Evolutionary conservation across 2,797 vertebrate species (phyloP).

Genomic region (Amphiprion clarkii): DNA sequence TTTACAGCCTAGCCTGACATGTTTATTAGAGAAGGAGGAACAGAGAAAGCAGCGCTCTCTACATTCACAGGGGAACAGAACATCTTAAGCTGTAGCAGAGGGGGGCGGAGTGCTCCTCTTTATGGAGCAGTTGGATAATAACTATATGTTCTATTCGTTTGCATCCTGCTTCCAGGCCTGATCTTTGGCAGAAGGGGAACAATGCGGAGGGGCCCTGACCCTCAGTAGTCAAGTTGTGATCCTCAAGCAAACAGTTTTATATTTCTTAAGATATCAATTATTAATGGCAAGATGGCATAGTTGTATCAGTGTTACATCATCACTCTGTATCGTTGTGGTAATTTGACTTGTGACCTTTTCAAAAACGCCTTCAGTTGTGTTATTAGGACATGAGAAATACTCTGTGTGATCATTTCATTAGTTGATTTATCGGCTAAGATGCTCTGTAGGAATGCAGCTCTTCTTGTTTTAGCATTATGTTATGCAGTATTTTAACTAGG

Average conservation of each 20-base stretch:
- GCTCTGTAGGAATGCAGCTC: background rate
- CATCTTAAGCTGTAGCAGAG: background rate
- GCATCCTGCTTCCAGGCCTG: conserved; percentile 6
- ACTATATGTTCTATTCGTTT: conserved; percentile 7
- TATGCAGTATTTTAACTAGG: background rate
- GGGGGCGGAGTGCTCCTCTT: background rate
- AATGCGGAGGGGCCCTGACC: background rate
- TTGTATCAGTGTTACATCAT: no score
- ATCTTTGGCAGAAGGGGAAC: conserved; percentile 9
- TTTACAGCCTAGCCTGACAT: background rate
- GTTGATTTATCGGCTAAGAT: background rate
- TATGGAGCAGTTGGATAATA: conserved; percentile 2
- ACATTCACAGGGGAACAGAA: background rate
- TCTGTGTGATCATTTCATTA: background rate
- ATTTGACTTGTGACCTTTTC: no score
- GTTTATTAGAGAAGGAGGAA: background rate
- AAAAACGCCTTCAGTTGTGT: background rate
- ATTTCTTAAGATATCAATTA: no score
- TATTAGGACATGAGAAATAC: background rate
- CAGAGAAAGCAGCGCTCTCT: background rate
- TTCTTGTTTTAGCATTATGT: conserved; percentile 1
- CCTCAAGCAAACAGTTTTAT: no score
- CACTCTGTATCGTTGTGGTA: no score
- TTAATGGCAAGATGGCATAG: no score
- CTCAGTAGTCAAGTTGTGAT: no score